Conservation (phyloP, 2,113 vertebrate species). For the Platysteira castanea region DNA sequence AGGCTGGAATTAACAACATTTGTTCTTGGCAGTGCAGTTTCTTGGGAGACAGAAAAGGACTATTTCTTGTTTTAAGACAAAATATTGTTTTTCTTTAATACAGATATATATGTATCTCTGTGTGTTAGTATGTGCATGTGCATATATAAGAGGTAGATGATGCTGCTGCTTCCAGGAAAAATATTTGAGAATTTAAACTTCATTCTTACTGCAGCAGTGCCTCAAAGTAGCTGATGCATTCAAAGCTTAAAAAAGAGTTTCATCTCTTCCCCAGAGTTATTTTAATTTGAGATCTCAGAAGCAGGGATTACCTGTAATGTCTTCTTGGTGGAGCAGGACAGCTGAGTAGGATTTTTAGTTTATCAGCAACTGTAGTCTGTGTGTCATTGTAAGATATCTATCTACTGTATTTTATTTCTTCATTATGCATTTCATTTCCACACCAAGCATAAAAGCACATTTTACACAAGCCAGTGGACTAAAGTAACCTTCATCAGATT, state of each 20-base stretch:
- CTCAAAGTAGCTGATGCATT: background rate
- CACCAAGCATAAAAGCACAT: background rate
- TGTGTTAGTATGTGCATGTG: background rate
- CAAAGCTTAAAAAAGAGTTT: background rate
- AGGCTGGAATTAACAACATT: background rate
- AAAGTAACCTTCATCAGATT: background rate
- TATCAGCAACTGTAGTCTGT: background rate
- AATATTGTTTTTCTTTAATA: rapidly evolving
- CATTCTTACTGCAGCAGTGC: background rate
- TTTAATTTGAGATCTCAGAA: background rate
- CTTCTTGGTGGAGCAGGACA: background rate
- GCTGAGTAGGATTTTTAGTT: background rate
- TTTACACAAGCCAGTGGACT: background rate
- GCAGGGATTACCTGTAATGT: background rate
- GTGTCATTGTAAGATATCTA: background rate
- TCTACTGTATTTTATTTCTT: background rate
- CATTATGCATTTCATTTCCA: background rate
- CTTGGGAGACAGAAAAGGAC: background rate
- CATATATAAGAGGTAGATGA: background rate
- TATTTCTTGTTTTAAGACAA: background rate
- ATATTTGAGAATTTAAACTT: background rate
- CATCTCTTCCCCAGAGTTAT: background rate
- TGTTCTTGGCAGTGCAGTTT: background rate
- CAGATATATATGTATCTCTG: background rate
- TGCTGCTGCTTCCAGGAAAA: background rate